Evolutionary conservation across 2,888 invertebrate species (phyloP), one percentile per base, ranked within the genome.

Genomic region (Julus scanicus): DNA sequence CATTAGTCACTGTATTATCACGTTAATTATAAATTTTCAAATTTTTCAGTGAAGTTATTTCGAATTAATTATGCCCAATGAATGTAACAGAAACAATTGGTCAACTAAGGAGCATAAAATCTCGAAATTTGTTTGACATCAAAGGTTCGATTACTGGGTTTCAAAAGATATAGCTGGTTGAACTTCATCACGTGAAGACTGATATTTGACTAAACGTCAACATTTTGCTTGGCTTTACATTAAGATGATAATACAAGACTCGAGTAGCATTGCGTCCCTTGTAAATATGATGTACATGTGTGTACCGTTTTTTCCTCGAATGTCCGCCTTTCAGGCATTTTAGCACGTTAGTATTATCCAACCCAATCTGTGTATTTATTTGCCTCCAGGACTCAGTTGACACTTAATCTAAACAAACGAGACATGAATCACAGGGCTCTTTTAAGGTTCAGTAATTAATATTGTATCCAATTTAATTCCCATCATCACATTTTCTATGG

Each of bases 261-360:
- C 29, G 37, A 80, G 80, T 39, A 80, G 80, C 80, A 80, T 80
- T 80, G 80, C 80, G 80, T 80, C 80, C 80, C 80, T 80, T 80
- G 80, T 80, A 80, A 80, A 80, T 80, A 80, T 80, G 11, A 80
- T 80, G 80, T 80, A 80, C 80, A 80, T 80, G 80, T 80, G 80
- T 80, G 80, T 80, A 80, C 80, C 80, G 80, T 80, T 80, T 80
- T 71, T 80, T 80, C 80, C 37, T 80, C 80, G 3, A 80, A 37
- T 80, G 80, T 80, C 80, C 37, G 80, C 80, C 80, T 37, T 80
- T 37, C 37, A 80, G 80, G 80, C 80, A 39, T 80, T 80, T 80
- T 80, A 80, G 80, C 37, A 80, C 80, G 37, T 80, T 80, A 80
- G 80, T 80, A 80, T 80, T 80, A 80, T 80, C 80, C 80, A 39